Evolutionary conservation across 1,140 invertebrate species (phyloP).

Genomic region (Aphelinus atriplicis): DNA sequence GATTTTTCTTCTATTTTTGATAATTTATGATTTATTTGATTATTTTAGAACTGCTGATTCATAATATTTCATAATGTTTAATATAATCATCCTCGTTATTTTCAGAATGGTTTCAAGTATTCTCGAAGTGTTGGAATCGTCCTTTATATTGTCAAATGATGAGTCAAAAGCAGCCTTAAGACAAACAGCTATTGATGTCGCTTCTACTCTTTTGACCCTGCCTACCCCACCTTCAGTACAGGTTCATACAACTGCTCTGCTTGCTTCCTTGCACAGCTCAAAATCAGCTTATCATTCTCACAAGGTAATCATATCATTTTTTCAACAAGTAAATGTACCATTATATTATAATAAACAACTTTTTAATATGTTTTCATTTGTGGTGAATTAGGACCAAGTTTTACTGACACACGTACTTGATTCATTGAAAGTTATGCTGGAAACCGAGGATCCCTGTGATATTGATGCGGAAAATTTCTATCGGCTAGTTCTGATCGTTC

Average conservation of each 20-base stretch:
- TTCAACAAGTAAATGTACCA: slow-evolving; percentile 32
- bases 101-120: slow-evolving; percentile 76
- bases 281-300: slow-evolving; percentile 83
- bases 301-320: slow-evolving; percentile 69
- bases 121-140: slow-evolving; percentile 79
- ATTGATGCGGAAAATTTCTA: slow-evolving; percentile 94
- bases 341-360: slow-evolving; percentile 19
- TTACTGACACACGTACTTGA: slow-evolving; percentile 81
- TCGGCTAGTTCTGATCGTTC: slow-evolving; percentile 83
- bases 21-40: slow-evolving; percentile 5
- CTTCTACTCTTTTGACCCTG: slow-evolving; percentile 82
- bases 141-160: slow-evolving; percentile 68
- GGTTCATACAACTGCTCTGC: slow-evolving; percentile 79
- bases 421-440: slow-evolving; percentile 74
- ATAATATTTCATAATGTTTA: background rate
- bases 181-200: slow-evolving; percentile 75
- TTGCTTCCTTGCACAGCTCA: slow-evolving; percentile 82
- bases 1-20: slow-evolving; percentile 11
- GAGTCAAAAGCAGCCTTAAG: slow-evolving; percentile 61
- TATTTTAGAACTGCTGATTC: background rate
- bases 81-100: slow-evolving; percentile 26
- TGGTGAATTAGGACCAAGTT: slow-evolving; percentile 76
- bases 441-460: slow-evolving; percentile 67
- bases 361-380: background rate
- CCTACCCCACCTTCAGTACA: slow-evolving; percentile 84